Evolutionary conservation across 2,797 vertebrate species (phyloP).

Genomic region (Acanthurus leucopareius): DNA sequence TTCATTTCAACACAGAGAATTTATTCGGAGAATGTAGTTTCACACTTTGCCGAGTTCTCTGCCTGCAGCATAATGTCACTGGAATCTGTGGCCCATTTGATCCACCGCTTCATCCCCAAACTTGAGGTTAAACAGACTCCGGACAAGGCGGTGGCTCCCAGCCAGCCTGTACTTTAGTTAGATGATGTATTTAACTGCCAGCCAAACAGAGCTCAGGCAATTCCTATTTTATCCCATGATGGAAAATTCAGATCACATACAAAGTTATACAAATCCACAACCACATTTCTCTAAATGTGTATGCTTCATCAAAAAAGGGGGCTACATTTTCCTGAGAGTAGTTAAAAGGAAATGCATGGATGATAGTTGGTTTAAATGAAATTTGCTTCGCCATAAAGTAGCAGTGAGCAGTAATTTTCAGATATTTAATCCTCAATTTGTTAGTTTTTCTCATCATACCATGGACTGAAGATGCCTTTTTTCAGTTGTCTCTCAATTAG

Average conservation of each 20-base stretch:
- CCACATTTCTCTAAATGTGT: conserved; percentile 69
- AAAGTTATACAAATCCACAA: conserved; percentile 69
- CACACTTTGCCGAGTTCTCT: conserved; percentile 50
- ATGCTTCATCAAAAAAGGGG: conserved; percentile 67
- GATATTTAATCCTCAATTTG: conserved; percentile 69
- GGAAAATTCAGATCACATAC: conserved; percentile 79
- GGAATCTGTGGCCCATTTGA: conserved; percentile 62
- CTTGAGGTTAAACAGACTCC: conserved; percentile 77
- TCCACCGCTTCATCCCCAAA: conserved; percentile 56
- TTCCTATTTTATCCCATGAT: conserved; percentile 77
- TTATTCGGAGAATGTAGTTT: conserved; percentile 61
- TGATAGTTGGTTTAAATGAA: conserved; percentile 57
- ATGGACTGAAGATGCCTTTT: conserved; percentile 39
- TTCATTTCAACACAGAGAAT: conserved; percentile 47
- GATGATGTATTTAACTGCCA: conserved; percentile 76
- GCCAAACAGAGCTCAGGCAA: conserved; percentile 74
- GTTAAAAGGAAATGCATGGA: conserved; percentile 66
- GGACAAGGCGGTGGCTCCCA: conserved; percentile 67
- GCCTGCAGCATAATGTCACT: conserved; percentile 51
- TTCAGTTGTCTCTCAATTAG: conserved; percentile 46
- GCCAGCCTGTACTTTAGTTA: conserved; percentile 73
- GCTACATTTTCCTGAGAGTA: conserved; percentile 63
- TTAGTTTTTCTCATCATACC: conserved; percentile 58
- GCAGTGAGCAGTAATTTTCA: conserved; percentile 56
- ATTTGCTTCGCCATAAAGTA: conserved; percentile 56